Percentiles rank a stretch among this genome's conserved stretches.
Evolutionary conservation across 2,888 invertebrate species (phyloP).

Genomic region (Slavum lentiscoides): DNA sequence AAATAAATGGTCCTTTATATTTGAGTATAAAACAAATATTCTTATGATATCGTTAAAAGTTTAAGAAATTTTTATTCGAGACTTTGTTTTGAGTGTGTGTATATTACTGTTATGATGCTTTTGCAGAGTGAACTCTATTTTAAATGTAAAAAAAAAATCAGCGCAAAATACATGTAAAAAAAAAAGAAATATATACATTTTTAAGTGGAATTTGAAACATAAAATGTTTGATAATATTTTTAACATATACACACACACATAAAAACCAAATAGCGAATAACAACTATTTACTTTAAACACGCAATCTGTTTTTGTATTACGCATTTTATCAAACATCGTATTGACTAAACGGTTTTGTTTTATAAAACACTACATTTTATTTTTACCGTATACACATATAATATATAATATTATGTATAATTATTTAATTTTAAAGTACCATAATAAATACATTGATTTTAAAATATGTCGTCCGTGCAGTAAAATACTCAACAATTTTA

Average conservation of each 20-base stretch:
- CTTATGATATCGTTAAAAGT: no score
- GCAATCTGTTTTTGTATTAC: background rate
- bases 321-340: background rate
- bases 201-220: background rate
- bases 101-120: no score
- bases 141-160: background rate
- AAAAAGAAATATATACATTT: background rate
- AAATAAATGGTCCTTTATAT: no score
- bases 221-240: background rate
- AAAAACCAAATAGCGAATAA: background rate
- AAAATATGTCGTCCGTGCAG: no score
- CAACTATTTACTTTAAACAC: constrained; percentile 8
- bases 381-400: background rate
- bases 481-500: no score
- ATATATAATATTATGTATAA: no score
- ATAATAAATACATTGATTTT: no score
- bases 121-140: no score
- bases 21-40: no score
- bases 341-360: background rate
- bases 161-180: background rate
- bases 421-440: background rate
- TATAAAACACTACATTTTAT: background rate
- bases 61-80: no score
- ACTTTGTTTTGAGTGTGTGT: no score
- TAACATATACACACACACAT: background rate